A percentile compares a stretch with the other conserved stretches of the same genome.
Evolutionary conservation across 2,888 invertebrate genomes (phyloP).

Genomic region (Candidula unifasciata): DNA sequence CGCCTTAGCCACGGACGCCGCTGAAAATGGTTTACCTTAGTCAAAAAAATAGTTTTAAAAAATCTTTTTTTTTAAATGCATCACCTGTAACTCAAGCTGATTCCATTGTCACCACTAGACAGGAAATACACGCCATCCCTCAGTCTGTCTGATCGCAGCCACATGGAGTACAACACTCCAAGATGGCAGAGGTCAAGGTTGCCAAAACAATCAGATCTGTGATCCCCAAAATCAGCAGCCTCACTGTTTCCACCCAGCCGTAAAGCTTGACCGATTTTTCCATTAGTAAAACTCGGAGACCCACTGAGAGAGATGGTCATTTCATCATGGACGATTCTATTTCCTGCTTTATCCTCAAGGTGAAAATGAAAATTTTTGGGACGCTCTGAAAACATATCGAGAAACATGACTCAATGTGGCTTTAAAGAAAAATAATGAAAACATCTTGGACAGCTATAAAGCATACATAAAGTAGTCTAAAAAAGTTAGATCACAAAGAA

Average conservation of each 20-base stretch:
- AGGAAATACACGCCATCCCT: constrained; percentile 58
- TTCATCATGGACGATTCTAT: constrained; percentile 59
- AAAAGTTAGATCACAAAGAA: no score
- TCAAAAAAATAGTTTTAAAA: no score
- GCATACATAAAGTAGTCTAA: no score
- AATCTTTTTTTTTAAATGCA: no score
- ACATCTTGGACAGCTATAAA: no score
- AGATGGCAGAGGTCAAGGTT: constrained; percentile 70
- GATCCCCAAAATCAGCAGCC: constrained; percentile 65
- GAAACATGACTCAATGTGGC: no score
- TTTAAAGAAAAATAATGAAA: no score
- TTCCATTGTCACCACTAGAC: constrained; percentile 70
- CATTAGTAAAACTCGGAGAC: constrained; percentile 60
- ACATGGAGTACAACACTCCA: constrained; percentile 65
- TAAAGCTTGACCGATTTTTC: constrained; percentile 67
- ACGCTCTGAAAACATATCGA: constrained; percentile 59
- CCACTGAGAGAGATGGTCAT: constrained; percentile 61
- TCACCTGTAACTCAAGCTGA: constrained; percentile 64
- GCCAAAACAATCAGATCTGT: constrained; percentile 65
- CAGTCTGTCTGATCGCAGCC: constrained; percentile 64
- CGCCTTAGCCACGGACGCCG: no score
- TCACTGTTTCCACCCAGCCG: constrained; percentile 62
- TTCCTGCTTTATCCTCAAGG: constrained; percentile 65
- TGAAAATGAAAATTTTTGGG: constrained; percentile 67
- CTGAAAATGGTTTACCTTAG: no score